Evolutionary conservation across 2,797 vertebrate species (phyloP).

Genomic region (Sorex maritimensis): DNA sequence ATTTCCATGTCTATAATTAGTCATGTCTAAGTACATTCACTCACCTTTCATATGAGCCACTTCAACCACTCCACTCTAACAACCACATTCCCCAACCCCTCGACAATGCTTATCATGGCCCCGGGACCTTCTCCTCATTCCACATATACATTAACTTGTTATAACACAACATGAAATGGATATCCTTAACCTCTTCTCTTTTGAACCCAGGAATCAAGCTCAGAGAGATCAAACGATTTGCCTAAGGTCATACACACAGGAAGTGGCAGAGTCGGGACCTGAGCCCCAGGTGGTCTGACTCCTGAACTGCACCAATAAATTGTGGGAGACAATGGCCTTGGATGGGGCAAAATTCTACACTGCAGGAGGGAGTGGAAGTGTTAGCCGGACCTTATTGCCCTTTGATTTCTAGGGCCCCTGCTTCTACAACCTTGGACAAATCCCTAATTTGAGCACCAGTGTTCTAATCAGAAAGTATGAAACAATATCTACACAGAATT

Average conservation of each 20-base stretch:
- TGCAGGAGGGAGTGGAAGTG: background rate
- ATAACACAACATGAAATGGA: background rate
- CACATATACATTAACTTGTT: slow-evolving; percentile 8
- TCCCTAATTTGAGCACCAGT: background rate
- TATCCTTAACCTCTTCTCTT: background rate
- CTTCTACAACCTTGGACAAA: background rate
- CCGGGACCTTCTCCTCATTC: background rate
- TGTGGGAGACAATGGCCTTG: background rate
- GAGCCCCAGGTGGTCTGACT: background rate
- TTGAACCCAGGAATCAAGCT: background rate
- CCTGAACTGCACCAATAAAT: background rate
- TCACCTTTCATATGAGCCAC: slow-evolving; percentile 47
- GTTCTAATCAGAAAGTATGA: slow-evolving; percentile 58
- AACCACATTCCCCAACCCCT: slow-evolving; percentile 17
- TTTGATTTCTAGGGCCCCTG: background rate
- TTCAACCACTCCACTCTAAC: slow-evolving; percentile 30
- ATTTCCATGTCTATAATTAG: slow-evolving; percentile 64
- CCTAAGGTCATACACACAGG: slow-evolving; percentile 31
- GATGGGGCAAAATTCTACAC: slow-evolving; percentile 5
- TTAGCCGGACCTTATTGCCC: background rate
- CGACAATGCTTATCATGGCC: background rate
- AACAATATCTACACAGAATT: background rate
- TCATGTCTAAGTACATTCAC: slow-evolving; percentile 67
- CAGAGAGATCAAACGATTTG: slow-evolving; percentile 20
- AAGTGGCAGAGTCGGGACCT: background rate